These are phyloP conservation scores for Tyria jacobaeae DNA, from an alignment of 2,888 invertebrate genomes.

Conservation along the genomic window DNA sequence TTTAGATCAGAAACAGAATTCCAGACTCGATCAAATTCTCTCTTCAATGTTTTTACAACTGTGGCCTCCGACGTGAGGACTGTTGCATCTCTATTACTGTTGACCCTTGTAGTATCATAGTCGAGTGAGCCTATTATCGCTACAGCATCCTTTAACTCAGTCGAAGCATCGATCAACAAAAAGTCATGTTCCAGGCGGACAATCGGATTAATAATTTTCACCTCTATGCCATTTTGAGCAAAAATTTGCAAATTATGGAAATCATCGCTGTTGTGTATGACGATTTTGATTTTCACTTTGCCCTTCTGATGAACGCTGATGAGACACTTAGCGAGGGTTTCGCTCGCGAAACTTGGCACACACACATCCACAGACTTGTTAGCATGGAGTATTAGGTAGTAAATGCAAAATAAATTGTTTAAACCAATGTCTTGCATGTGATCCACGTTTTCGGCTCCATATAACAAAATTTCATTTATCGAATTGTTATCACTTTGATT, in stretches of 20 bases:
- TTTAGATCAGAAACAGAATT: slow-evolving; percentile 28
- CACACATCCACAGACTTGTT: slow-evolving; percentile 66
- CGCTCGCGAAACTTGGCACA: slow-evolving; percentile 64
- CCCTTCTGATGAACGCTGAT: slow-evolving; percentile 57
- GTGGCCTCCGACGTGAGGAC: slow-evolving; percentile 63
- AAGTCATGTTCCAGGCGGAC: slow-evolving; percentile 69
- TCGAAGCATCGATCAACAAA: slow-evolving; percentile 63
- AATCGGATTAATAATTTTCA: slow-evolving; percentile 59
- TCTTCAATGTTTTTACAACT: slow-evolving; percentile 57
- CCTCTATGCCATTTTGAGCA: slow-evolving; percentile 60
- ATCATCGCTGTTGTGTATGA: slow-evolving; percentile 60
- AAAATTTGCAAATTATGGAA: slow-evolving; percentile 53
- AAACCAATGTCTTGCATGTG: slow-evolving; percentile 58
- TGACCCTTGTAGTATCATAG: slow-evolving; percentile 58
- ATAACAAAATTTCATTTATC: slow-evolving; percentile 70
- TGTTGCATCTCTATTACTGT: slow-evolving; percentile 63
- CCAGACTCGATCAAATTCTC: slow-evolving; percentile 73
- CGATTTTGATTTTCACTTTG: slow-evolving; percentile 59
- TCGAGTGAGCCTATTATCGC: slow-evolving; percentile 69
- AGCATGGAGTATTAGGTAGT: slow-evolving; percentile 66
- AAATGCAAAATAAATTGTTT: slow-evolving; percentile 68
- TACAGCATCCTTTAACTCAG: slow-evolving; percentile 52
- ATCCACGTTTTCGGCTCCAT: slow-evolving; percentile 61
- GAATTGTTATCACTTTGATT: slow-evolving; percentile 32
- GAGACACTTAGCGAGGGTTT: slow-evolving; percentile 63